Evolutionary conservation across 1,140 invertebrate species (phyloP).

Genomic region (Archivesica marissinica): DNA sequence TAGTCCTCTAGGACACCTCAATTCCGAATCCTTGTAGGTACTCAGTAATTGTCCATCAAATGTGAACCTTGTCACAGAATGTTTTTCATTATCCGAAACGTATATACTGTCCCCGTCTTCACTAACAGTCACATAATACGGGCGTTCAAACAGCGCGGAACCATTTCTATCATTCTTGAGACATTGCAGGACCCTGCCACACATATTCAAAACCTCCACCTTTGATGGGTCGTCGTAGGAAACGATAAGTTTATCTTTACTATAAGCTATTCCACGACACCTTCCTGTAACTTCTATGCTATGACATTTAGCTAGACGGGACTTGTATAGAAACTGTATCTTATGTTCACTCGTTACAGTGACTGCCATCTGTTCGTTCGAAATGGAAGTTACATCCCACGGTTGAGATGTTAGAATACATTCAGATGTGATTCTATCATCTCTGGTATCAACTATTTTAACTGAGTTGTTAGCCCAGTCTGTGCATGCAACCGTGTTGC

Average conservation of each 20-base stretch:
- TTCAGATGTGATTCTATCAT: not conserved
- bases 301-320: not conserved
- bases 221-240: slow-evolving; percentile 12
- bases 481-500: not conserved
- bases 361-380: not conserved
- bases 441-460: not conserved
- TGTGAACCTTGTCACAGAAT: not conserved
- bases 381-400: not conserved
- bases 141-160: not conserved
- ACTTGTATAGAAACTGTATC: not conserved
- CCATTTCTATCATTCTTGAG: not conserved
- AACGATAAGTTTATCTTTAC: not conserved
- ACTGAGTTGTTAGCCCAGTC: slow-evolving; percentile 11
- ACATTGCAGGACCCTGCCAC: slow-evolving; percentile 4
- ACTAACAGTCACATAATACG: not conserved
- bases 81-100: slow-evolving; percentile 21
- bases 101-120: not conserved
- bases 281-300: not conserved
- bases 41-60: not conserved
- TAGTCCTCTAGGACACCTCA: not conserved
- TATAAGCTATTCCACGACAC: slow-evolving; percentile 21
- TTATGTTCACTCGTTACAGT: slow-evolving; percentile 3
- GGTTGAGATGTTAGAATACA: not conserved
- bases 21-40: not conserved
- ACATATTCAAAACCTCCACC: not conserved